Evolutionary conservation across 2,113 vertebrate species (phyloP).

Genomic region (Spea multiplicata): DNA sequence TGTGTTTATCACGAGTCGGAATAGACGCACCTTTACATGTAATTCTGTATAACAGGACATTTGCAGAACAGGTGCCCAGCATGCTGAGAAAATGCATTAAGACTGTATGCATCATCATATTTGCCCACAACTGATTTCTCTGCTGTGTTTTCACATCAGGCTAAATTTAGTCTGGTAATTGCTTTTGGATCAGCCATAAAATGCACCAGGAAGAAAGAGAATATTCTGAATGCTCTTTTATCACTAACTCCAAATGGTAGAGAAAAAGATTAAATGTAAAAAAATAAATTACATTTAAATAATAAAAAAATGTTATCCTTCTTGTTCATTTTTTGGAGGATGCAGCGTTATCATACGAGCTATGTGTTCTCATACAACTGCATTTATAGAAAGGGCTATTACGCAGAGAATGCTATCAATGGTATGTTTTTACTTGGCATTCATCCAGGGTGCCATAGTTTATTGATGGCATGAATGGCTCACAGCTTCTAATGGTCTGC

Average conservation of each 20-base stretch:
- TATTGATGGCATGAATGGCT: no score
- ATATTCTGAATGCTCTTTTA: constrained; percentile 26
- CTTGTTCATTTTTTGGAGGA: no score
- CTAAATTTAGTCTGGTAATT: constrained; percentile 46
- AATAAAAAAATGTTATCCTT: no score
- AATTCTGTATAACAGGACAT: constrained; percentile 26
- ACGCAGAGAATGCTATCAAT: no score
- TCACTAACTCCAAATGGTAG: constrained; percentile 32
- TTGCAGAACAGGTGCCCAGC: constrained; percentile 43
- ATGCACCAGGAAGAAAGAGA: constrained; percentile 29
- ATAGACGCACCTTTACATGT: constrained; percentile 23
- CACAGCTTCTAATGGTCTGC: no score
- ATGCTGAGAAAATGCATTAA: constrained; percentile 44
- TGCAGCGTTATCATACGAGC: no score
- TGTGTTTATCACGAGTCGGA: constrained; percentile 7
- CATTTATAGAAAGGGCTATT: no score
- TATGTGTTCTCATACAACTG: no score
- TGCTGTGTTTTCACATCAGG: constrained; percentile 47
- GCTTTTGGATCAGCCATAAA: constrained; percentile 43
- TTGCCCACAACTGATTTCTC: constrained; percentile 46
- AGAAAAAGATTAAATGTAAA: not conserved
- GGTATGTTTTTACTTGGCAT: no score
- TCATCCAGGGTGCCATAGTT: no score
- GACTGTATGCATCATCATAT: constrained; percentile 43
- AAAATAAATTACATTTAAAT: no score